phyloP scores from a whole-genome alignment of 2,113 vertebrate species.

The Sardina pilchardus region DNA sequence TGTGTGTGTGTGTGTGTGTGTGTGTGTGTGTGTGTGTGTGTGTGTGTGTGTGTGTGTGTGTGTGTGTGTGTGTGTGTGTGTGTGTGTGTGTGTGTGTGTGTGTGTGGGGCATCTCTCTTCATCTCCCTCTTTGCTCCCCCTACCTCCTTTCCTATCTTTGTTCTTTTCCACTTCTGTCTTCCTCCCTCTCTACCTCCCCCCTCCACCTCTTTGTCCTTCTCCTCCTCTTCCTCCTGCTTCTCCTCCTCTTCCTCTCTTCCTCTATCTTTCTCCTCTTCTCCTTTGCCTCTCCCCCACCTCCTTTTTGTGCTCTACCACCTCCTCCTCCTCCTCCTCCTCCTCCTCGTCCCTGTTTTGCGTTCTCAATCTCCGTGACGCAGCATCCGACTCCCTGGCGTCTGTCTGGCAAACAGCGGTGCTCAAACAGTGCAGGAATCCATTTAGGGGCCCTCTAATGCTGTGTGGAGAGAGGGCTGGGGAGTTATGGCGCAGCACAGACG shows the following conservation, averaged over 20 bases:
- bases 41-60: not conserved
- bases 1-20: not conserved
- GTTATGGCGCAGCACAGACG: not conserved
- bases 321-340: constrained; percentile 1
- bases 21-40: not conserved
- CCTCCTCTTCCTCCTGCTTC: not conserved
- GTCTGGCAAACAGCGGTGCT: constrained; percentile 1
- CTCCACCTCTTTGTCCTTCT: not conserved
- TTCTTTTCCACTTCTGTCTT: no score
- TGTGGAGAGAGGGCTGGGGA: not conserved
- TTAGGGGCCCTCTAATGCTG: not conserved
- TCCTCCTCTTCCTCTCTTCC: not conserved
- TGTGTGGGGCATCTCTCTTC: not conserved
- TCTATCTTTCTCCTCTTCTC: not conserved
- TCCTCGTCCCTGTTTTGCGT: constrained; percentile 13
- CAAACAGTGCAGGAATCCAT: not conserved
- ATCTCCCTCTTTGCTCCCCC: no score
- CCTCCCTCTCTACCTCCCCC: not conserved
- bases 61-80: not conserved
- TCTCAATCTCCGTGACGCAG: constrained; percentile 15
- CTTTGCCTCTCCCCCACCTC: not conserved
- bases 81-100: not conserved
- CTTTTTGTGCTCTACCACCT: not conserved
- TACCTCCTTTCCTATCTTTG: not conserved
- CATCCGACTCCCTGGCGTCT: constrained; percentile 18